Evolutionary conservation across 2,113 vertebrate species (phyloP).

Genomic region (Trinectes maculatus): DNA sequence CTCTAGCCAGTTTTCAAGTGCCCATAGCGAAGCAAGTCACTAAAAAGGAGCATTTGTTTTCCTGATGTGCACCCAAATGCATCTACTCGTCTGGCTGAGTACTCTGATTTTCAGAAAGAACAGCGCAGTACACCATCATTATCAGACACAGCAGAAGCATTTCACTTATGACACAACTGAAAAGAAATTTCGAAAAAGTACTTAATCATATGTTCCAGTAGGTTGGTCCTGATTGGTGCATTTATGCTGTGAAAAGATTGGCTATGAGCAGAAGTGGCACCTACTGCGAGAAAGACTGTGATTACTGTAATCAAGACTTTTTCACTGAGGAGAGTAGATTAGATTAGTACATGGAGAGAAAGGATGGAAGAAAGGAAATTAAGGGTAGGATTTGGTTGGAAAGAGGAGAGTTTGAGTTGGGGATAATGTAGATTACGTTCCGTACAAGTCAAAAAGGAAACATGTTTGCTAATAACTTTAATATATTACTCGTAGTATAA

Average conservation of each 20-base stretch:
- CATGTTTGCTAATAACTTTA: too few relatives aligned
- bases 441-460: too few relatives aligned
- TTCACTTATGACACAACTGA: neutral
- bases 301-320: constrained; percentile 76
- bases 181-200: constrained; percentile 29
- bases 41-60: neutral
- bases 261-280: constrained; percentile 54
- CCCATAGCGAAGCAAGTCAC: neutral
- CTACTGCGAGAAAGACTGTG: constrained; percentile 56
- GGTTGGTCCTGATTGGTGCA: constrained; percentile 58
- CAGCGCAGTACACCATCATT: neutral
- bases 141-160: neutral
- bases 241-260: constrained; percentile 61
- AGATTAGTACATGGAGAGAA: neutral
- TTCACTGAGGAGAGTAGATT: constrained; percentile 33
- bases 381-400: neutral
- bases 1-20: neutral
- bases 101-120: neutral
- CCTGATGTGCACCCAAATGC: neutral
- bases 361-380: neutral
- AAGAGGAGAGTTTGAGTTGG: neutral
- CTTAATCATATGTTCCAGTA: constrained; percentile 68
- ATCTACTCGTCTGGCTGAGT: neutral
- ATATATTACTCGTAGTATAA: too few relatives aligned
- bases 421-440: too few relatives aligned